These are phyloP conservation scores for Lysandra coridon DNA, from an alignment of 2,888 invertebrate species.

Conservation along the genomic window DNA sequence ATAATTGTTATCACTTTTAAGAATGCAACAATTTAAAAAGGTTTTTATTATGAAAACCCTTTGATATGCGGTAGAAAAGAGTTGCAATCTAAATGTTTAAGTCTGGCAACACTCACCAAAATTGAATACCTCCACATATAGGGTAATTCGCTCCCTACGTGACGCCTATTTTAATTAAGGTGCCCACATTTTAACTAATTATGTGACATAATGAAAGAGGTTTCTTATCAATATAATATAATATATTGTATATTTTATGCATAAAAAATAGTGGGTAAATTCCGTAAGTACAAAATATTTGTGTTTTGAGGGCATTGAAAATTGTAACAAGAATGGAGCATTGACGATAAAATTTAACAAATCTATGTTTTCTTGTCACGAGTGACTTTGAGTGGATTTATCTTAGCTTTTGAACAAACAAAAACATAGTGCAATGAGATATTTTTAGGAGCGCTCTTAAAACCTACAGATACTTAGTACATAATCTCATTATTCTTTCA, in stretches of 20 bases:
- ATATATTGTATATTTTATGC: not conserved
- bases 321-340: too few relatives aligned
- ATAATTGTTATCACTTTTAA: not conserved
- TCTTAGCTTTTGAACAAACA: too few relatives aligned
- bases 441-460: too few relatives aligned
- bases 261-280: not conserved
- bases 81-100: not conserved
- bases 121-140: conserved; percentile 8
- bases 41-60: not conserved
- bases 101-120: not conserved
- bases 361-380: too few relatives aligned
- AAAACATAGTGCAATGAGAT: too few relatives aligned
- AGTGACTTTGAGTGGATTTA: too few relatives aligned
- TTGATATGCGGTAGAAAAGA: not conserved
- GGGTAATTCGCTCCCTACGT: conserved; percentile 13
- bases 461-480: too few relatives aligned
- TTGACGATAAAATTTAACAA: too few relatives aligned
- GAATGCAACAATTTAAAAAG: not conserved
- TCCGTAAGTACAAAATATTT: too few relatives aligned
- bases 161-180: conserved; percentile 13
- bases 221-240: not conserved
- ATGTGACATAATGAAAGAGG: not conserved
- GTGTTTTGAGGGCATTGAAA: too few relatives aligned
- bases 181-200: not conserved
- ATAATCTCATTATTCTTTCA: conserved; percentile 48